Evolutionary conservation across 2,113 vertebrate species (phyloP).

Genomic region (Gymnobelideus leadbeateri): DNA sequence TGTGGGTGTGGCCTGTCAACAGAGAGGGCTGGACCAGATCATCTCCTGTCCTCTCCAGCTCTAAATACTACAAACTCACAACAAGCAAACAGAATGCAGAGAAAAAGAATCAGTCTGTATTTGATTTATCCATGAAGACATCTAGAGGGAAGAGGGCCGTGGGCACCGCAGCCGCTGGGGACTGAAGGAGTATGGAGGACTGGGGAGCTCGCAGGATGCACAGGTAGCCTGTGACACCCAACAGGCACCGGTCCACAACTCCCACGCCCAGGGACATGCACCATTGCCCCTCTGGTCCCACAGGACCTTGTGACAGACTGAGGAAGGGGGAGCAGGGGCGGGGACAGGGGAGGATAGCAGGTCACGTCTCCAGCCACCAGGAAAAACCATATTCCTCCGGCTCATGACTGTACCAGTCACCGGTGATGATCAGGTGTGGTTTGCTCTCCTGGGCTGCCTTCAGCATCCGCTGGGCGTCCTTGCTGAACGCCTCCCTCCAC

Average conservation of each 20-base stretch:
- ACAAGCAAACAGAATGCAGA: not conserved
- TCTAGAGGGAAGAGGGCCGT: not conserved
- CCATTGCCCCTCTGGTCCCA: slow-evolving; percentile 14
- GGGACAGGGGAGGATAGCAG: not conserved
- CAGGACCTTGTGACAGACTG: slow-evolving; percentile 12
- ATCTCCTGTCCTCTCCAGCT: too few species aligned
- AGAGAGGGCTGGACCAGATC: not conserved
- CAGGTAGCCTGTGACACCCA: too few species aligned
- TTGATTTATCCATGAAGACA: not conserved
- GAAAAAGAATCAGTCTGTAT: not conserved
- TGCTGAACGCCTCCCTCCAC: not conserved
- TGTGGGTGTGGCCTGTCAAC: too few species aligned
- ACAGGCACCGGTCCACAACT: not conserved
- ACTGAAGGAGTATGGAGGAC: too few species aligned
- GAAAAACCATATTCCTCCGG: slow-evolving; percentile 42
- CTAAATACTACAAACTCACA: not conserved
- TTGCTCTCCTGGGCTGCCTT: not conserved
- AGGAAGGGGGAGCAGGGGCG: not conserved
- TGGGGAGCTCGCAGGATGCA: not conserved
- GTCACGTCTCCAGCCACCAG: slow-evolving; percentile 50
- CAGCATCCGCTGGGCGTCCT: not conserved
- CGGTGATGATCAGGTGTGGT: too few species aligned
- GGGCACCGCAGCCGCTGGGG: not conserved
- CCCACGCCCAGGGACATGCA: not conserved
- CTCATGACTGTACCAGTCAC: not conserved